phyloP scores from a whole-genome alignment of 2,888 invertebrate species.

The Drosophila lacicola region DNA sequence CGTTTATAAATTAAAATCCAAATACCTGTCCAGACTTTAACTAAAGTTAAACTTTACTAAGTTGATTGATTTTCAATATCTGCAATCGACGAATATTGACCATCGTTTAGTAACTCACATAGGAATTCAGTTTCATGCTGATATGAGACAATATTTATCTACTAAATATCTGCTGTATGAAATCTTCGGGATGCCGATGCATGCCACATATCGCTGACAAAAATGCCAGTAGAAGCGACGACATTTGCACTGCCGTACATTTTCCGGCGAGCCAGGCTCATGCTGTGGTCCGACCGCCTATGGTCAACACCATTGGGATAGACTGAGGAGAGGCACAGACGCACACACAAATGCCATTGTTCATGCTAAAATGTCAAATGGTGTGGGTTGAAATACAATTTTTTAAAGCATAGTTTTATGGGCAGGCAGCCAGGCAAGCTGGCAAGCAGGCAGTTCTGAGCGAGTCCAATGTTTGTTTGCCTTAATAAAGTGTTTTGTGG shows the following conservation, averaged over 20 bases:
- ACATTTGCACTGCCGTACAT: constrained; percentile 23
- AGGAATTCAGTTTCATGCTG: constrained; percentile 15
- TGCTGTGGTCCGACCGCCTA: constrained; percentile 28
- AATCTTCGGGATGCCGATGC: constrained; percentile 7
- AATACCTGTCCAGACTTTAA: no score
- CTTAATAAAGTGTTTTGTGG: constrained; percentile 60
- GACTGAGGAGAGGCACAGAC: constrained; percentile 7
- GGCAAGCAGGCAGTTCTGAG: background rate
- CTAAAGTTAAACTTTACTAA: background rate
- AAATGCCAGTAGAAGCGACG: constrained; percentile 22
- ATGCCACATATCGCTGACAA: constrained; percentile 19
- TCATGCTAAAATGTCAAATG: constrained; percentile 54
- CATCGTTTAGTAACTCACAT: constrained; percentile 6
- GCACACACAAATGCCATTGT: constrained; percentile 53
- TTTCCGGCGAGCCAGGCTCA: constrained; percentile 5
- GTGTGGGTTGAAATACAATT: constrained; percentile 45
- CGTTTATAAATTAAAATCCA: no score
- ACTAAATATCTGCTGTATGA: constrained; percentile 10
- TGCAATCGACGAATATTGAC: constrained; percentile 12
- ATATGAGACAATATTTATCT: constrained; percentile 39
- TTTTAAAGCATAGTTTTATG: constrained; percentile 56
- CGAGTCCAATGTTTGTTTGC: constrained; percentile 45
- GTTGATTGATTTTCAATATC: constrained; percentile 13
- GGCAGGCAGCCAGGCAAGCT: constrained; percentile 3
- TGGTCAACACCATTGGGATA: constrained; percentile 16